These are phyloP conservation scores for Rhinopomastus cyanomelas DNA, from an alignment of 2,113 vertebrate genomes.

Conservation along the genomic window DNA sequence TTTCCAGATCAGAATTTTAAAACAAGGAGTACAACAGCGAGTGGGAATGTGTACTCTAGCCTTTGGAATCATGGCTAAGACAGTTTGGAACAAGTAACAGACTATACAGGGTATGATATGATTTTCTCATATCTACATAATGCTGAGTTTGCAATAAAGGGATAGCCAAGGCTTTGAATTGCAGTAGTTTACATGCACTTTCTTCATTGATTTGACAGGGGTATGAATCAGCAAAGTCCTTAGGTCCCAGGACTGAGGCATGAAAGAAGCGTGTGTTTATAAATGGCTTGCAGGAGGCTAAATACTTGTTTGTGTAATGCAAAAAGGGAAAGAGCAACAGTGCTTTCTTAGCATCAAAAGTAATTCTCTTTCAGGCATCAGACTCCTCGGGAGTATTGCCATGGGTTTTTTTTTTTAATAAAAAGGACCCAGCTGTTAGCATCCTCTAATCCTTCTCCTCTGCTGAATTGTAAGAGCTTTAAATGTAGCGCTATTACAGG, in stretches of 20 bases:
- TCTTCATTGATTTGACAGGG: slow-evolving; percentile 16
- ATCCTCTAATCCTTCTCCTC: neutral
- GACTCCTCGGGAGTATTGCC: neutral
- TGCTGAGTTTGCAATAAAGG: neutral
- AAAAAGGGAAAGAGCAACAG: neutral
- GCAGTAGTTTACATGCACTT: neutral
- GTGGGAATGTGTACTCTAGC: fast-evolving
- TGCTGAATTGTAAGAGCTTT: neutral
- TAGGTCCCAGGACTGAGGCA: neutral
- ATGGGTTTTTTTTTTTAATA: neutral
- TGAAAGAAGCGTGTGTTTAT: neutral
- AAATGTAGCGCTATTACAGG: neutral
- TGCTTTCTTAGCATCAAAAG: neutral
- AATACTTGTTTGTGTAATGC: neutral
- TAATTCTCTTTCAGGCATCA: neutral
- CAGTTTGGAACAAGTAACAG: neutral
- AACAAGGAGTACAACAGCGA: neutral
- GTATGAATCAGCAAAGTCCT: slow-evolving; percentile 47
- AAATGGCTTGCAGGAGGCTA: neutral
- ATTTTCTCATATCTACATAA: neutral
- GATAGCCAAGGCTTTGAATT: slow-evolving; percentile 24
- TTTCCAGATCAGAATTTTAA: neutral
- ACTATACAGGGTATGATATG: neutral
- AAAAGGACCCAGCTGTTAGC: neutral
- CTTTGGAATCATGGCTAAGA: neutral